Evolutionary conservation across 2,888 invertebrate genomes (phyloP), one percentile per base, ranked within the genome.

Genomic region (Autographa gamma): DNA sequence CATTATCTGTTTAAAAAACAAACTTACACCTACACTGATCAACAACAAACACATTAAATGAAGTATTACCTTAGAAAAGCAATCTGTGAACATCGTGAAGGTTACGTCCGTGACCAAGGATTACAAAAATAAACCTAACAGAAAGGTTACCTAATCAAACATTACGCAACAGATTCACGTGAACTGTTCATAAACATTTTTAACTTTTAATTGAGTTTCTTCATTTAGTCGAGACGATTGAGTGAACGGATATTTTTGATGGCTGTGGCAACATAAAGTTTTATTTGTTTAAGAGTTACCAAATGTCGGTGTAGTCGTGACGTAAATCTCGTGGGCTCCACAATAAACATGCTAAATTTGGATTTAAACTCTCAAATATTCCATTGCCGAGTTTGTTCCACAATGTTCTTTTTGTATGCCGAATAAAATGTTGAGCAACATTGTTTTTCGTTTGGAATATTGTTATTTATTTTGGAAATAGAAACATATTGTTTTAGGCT

Each of bases 171-270:
- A 60, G 62, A 80, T 90, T 90, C 86, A 89, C 87, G 83, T 86
- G 85, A 90, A 87, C 72, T 71, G 68, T 65, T 69, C 71, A 71
- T 72, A 84, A 88, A 83, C 73, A 84, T 88, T 86, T 88, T 83
- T 69, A 86, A 90, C 84, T 88, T 89, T 85, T 89, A 88, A 88
- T 89, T 88, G 85, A 82, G 82, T 90, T 90, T 88, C 85, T 84
- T 85, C 81, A 85, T 88, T 90, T 86, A 79, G 75, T 79, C 71
- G 60, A 76, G 80, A 71, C 79, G 81, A 69, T 82, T 83, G 81
- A 86, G 81, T 79, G 76, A 69, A 66, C 64, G 70, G 52, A 64
- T 87, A 87, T 88, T 90, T 88, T 82, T 77, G 77, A 73, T 71
- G 68, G 77, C 86, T 87, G 83, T 80, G 74, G 77, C 79, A 88